Base-by-base conservation (phyloP, 1,140 invertebrate species). In the Augochlora pura region DNA sequence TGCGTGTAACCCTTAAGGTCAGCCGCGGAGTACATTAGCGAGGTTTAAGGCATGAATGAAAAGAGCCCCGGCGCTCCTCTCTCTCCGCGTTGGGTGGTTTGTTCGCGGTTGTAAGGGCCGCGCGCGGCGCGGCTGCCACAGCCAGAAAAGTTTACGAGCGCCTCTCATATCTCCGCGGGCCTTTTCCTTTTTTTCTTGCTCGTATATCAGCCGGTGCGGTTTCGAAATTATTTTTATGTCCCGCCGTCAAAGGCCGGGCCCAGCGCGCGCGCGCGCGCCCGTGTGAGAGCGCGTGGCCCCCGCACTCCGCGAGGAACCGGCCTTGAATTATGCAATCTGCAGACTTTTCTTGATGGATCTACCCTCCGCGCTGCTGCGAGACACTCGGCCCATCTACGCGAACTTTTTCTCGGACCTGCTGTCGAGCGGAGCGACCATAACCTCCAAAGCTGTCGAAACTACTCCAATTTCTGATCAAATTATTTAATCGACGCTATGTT, bases 121-220 rank as follows among this genome's bases (percentile, higher is more conserved):
- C n/a, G n/a, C n/a, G n/a, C n/a, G n/a, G n/a, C n/a, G n/a, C 87
- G 87, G 84, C 87, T 86, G 86, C 87, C 87, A 91, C 90, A 88
- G 88, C 86, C 88, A 89, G 90, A 90, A 91, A 89, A 91, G 81
- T 92, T 92, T 92, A 91, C 89, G 91, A 91, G 85, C 88, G 71
- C 76, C 80, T 88, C 85, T 84, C 82, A 81, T 77, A 80, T 80
- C 75, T 82, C 60, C 49, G n/a, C 27, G 25, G 38, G 39, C n/a
- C 59, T 60, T 83, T 80, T 70, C 68, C 62, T 77, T 77, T 83
- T 68, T 77, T 78, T 75, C 88, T 90, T 67, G 84, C 88, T 89
- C 89, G 80, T 91, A 91, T 89, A 92, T 92, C 90, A 92, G 81
- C 76, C 70, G 74, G 49, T 92, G 91, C 83, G 91, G 91, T 91